Evolutionary conservation across 2,888 invertebrate genomes (phyloP), one percentile per base, ranked within the genome.

Genomic region (Palloptera scutellata): DNA sequence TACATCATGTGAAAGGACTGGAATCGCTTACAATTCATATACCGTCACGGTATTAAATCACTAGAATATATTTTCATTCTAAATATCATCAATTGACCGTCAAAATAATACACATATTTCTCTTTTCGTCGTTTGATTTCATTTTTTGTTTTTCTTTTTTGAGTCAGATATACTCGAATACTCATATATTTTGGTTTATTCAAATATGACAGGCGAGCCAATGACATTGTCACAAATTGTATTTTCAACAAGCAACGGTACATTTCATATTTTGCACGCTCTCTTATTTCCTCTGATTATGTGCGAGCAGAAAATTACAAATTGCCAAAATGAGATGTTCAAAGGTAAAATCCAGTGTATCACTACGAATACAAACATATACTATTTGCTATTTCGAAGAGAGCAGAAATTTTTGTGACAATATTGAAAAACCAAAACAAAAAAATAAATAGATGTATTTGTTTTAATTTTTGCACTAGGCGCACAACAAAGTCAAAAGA

Each of bases 401-500:
- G 30, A 30, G 30, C 30, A 30, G 2, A 30, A 30, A 30, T 30
- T 4, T 30, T 30, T 48, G 6, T n/a, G 15, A 48, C 6, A 48
- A 48, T 48, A 48, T 48, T 4, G 2, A 48, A 48, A 48, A 45
- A 45, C 45, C 10, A 45, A 45, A 12, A 45, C n/a, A n/a, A n/a
- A n/a, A n/a, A n/a, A n/a, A n/a, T n/a, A n/a, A n/a, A n/a, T n/a
- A n/a, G n/a, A n/a, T n/a, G n/a, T 30, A 30, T 30, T 30, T 30
- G 2, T n/a, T 17, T 41, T 59, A 53, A 51, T 73, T 77, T 77
- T 79, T 79, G 79, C 77, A 77, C 78, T 76, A 77, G 77, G 79
- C 74, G 79, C 79, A 77, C 80, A 77, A 30, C 80, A 75, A 77
- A 78, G 73, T 79, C 75, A 78, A 78, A 76, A 77, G 13, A n/a